Evolutionary conservation across 2,888 invertebrate species (phyloP), one percentile per base, ranked within the genome.

Genomic region (Melipona beecheii): DNA sequence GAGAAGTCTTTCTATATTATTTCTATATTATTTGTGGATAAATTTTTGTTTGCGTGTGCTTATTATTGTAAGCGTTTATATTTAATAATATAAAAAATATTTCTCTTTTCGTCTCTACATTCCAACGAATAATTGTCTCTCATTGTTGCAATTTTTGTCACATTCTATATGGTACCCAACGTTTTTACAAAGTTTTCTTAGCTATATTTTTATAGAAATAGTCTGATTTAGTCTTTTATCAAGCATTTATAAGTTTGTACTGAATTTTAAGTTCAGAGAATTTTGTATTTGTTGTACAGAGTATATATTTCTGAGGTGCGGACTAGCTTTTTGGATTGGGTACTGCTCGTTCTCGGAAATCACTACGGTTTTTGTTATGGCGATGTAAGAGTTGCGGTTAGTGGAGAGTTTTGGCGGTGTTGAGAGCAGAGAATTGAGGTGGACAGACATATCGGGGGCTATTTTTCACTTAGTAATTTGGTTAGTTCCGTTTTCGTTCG

Each of bases 391-490:
- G 91, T 90, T 90, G 91, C 90, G 90, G 84, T 89, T 85, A 84
- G 74, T 90, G 91, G 86, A 90, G 89, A 83, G 90, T 90, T 86
- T 87, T 86, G 91, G 91, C 90, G 90, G 78, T 86, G 81, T 87
- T 87, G 92, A 90, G 91, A 86, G 91, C 88, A 90, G 91, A 90
- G 91, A 88, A 91, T 89, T 86, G 87, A 84, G 84, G 83, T 87
- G 86, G 78, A 86, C 72, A 69, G 68, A 69, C 65, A 64, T 78
- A 58, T 85, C 78, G 3, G 60, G 71, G 76, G 36, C 66, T 56
- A 49, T 9, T 15, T 60, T 36, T 50, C n/a, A 50, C 13, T 31
- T 2, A 60, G 36, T 24, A 64, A 73, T 62, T 24, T 71, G 19
- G 60, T 73, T 86, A 82, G 58, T 78, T 73, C 5, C 15, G 3